Evolutionary conservation across 2,888 invertebrate species (phyloP), one percentile per base, ranked within the genome.

Genomic region (Rambutsinella grinnellia): DNA sequence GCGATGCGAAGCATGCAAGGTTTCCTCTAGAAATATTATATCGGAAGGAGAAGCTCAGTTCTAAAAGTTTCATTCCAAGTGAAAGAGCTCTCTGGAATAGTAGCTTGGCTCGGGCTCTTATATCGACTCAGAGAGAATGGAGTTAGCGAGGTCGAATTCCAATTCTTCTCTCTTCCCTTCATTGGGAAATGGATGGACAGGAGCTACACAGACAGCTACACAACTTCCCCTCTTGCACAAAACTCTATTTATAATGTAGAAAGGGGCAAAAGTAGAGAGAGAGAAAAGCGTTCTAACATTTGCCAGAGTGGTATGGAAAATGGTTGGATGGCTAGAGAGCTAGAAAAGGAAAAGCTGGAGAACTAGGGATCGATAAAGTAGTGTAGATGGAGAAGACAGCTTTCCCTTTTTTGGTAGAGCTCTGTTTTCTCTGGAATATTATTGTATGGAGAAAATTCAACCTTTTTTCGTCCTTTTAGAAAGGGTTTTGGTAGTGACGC

Each of bases 1-100:
- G 69, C 46, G 61, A 69, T 69, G 69, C 61, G 53, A n/a, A n/a
- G 69, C 69, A 54, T 68, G 68, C 60, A 58, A 58, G 57, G 67
- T 36, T 51, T 8, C 15, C 15, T 15, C 10, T 15, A 15, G 17
- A 6, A 15, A 51, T 51, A 17, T 6, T 67, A 49, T 47, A 54
- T 49, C 46, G 49, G 57, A 23, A 58, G 36, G 58, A 58, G 58
- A 58, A 60, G 46, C 8, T 8, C 51, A 54, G 19, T 54, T 15
- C 28, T 28, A 58, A 17, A 27, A 3, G 17, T 17, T 26, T 8
- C 5, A 13, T 17, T 10, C 17, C 27, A 15, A 24, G 44, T 8
- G 13, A 44, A 44, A 8, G 44, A 8, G 44, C 8, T 13, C 13
- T 10, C 44, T 8, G 8, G 44, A 44, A 44, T 10, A 44, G 10